Conservation (phyloP, 2,888 invertebrate genomes). For the Acanthosepion pharaonis region DNA sequence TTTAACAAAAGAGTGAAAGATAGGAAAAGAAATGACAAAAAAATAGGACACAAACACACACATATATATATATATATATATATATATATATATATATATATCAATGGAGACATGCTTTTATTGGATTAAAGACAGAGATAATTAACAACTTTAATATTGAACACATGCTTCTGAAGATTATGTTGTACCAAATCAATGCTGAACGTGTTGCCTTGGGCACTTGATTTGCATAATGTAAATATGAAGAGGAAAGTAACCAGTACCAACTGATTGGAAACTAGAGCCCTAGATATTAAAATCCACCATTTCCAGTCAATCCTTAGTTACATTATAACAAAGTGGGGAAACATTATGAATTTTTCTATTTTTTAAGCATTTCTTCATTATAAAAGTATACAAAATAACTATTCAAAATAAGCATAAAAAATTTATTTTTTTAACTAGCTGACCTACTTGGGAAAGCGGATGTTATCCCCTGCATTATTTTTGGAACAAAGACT, state of each 20-base stretch:
- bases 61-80: neutral
- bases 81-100: too few species aligned
- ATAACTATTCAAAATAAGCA: too few species aligned
- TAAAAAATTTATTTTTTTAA: too few species aligned
- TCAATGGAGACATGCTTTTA: neutral
- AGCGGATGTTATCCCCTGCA: too few species aligned
- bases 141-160: neutral
- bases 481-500: too few species aligned
- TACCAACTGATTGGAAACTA: neutral
- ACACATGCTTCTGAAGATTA: slow-evolving; percentile 7
- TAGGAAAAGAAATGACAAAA: neutral
- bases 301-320: neutral
- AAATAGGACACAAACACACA: neutral
- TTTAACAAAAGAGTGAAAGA: neutral
- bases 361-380: too few species aligned
- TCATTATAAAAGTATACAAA: too few species aligned
- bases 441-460: too few species aligned
- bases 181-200: neutral
- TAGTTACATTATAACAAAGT: neutral
- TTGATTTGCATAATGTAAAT: neutral
- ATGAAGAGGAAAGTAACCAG: neutral
- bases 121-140: neutral
- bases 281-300: neutral
- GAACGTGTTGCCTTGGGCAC: neutral
- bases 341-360: too few species aligned